Evolutionary conservation across 2,888 invertebrate species (phyloP).

Genomic region (Danaus chrysippus): DNA sequence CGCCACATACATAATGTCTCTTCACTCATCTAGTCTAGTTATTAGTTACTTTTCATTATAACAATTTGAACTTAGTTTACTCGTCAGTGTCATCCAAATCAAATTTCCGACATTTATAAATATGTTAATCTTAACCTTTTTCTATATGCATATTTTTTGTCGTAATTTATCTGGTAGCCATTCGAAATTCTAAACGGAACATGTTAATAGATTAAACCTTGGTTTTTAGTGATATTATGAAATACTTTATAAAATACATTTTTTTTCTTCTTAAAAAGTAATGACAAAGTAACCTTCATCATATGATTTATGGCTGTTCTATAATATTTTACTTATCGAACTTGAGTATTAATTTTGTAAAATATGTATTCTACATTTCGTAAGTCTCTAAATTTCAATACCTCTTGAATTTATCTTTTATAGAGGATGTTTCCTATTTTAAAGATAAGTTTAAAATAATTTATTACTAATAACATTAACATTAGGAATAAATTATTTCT

Average conservation of each 20-base stretch:
- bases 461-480: no score
- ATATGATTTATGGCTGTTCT: slow-evolving; percentile 22
- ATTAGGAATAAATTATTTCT: no score
- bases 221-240: slow-evolving; percentile 22
- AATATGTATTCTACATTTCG: no score
- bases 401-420: no score
- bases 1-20: no score
- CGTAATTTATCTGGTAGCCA: slow-evolving; percentile 19
- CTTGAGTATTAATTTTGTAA: neutral
- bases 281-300: slow-evolving; percentile 27
- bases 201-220: slow-evolving; percentile 26
- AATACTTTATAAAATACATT: slow-evolving; percentile 15
- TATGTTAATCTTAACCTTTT: slow-evolving; percentile 35
- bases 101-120: slow-evolving; percentile 24
- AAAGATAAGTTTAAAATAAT: no score
- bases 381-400: no score
- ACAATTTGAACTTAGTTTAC: neutral
- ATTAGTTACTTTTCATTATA: neutral
- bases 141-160: slow-evolving; percentile 22
- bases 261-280: slow-evolving; percentile 20
- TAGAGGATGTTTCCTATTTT: no score
- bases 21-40: no score
- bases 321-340: slow-evolving; percentile 7
- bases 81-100: slow-evolving; percentile 8
- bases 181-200: slow-evolving; percentile 23